Base-by-base conservation (phyloP, 2,888 invertebrate genomes). In the Glomeris marginata region DNA sequence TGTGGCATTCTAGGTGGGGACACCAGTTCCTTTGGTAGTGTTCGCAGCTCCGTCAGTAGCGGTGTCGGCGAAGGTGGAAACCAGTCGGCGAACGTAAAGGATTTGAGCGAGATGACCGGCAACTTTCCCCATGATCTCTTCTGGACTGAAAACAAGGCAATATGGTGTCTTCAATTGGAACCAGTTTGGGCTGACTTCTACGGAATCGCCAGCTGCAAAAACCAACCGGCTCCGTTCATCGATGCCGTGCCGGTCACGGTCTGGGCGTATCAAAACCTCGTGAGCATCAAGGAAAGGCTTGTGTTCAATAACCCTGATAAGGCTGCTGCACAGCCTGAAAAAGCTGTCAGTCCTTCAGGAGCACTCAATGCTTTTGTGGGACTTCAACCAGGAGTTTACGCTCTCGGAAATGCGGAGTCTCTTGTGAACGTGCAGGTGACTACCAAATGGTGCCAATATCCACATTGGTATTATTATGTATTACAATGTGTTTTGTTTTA, bases 151-250 rank as follows among this genome's bases (percentile, higher is more conserved):
- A 79, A 80, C n/a, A 77, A 85, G 57, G 80, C 84, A 59, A 78
- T 94, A 11, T 94, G 92, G 74, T 87, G 84, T 64, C 76, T 86
- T 13, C 76, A 79, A 58, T 73, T 85, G 40, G 92, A 94, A 64
- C 92, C 94, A 0, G 74, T 91, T 47, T 94, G 92, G 91, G 81
- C 84, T 11, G 94, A 94, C 67, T 92, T 92, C 66, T 74, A 80
- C 54, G 90, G 88, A 5, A 84, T 84, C 1, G 74, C 84, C 28
- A 84, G 85, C 0, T 73, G 59, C 47, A 57, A 58, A 18, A 59
- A 58, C 22, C 57, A 67, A 47, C 67, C 69, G 0, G 61, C 66
- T 34, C 64, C 70, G 10, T 68, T 70, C 55, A 60, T 71, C 8
- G 70, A 71, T 54, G 67, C 90, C 3, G 81, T 91, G 57, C 92